Evolutionary conservation across 1,140 invertebrate genomes (phyloP).

Genomic region (Drosophila jambulina): DNA sequence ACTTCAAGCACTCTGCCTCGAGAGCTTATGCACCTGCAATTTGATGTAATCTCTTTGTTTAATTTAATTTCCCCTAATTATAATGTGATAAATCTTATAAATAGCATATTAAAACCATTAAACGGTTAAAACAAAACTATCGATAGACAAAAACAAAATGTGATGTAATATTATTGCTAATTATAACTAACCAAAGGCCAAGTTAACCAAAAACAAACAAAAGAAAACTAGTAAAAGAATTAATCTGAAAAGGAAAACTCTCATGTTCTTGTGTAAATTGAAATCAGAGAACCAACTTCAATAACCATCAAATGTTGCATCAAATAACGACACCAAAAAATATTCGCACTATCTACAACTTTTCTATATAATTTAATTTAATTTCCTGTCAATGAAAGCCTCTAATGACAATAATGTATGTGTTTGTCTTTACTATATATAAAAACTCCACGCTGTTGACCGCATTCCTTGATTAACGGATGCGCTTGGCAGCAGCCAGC

Average conservation of each 20-base stretch:
- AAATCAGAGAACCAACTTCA: conserved; percentile 53
- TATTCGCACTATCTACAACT: conserved; percentile 46
- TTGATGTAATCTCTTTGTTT: conserved; percentile 60
- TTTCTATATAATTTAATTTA: conserved; percentile 39
- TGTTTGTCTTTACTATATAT: conserved; percentile 64
- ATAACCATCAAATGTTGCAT: conserved; percentile 79
- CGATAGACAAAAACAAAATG: conserved; percentile 54
- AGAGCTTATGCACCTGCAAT: conserved; percentile 78
- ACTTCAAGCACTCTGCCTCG: conserved; percentile 24
- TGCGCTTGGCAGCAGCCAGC: conserved; percentile 20
- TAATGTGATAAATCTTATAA: conserved; percentile 63
- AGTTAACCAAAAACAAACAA: conserved; percentile 83
- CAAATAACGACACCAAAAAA: conserved; percentile 63
- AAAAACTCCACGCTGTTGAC: conserved; percentile 16
- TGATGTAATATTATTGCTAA: conserved; percentile 84
- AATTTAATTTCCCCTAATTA: conserved; percentile 56
- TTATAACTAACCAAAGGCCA: conserved; percentile 85
- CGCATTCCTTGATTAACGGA: conserved; percentile 24
- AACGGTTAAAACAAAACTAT: conserved; percentile 39
- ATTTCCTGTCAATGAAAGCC: conserved; percentile 38
- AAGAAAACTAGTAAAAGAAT: conserved; percentile 57
- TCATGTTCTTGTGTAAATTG: conserved; percentile 76
- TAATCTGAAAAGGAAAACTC: conserved; percentile 48
- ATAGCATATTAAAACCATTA: conserved; percentile 64
- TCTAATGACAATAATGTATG: conserved; percentile 65